Evolutionary conservation across 2,888 invertebrate species (phyloP), one percentile per base, ranked within the genome.

Genomic region (Cephus runcator): DNA sequence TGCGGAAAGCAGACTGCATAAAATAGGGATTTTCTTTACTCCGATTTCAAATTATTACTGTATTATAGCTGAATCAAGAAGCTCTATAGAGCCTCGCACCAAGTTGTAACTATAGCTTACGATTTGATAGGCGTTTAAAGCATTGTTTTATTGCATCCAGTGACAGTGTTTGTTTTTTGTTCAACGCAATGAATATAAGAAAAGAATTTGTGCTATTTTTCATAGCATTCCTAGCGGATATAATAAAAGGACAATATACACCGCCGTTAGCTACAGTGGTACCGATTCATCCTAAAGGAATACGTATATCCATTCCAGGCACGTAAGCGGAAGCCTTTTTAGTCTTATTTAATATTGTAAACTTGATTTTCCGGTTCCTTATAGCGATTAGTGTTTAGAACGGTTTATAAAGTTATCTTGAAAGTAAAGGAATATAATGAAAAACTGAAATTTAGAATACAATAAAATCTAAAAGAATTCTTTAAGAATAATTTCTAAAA

Each of bases 261-360:
- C 78, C 78, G 0, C 94, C 94, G 0, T 91, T 92, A 1, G 93
- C 94, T 0, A 93, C 92, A 78, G 90, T 95, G 1, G 94, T 94
- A 87, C 94, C 94, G 3, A 92, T 94, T 68, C 92, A 92, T 83
- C 95, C 95, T 0, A 93, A 90, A 87, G 95, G 95, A 78, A 87
- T 95, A 0, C 91, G 93, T 74, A 94, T 94, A 0, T 93, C 94
- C 0, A 93, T 95, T 71, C 94, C 94, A 87, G 93, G 95, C 94
- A 88, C 89, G 91, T 84, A 68, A 79, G 36, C 56, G 56, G 56
- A 23, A 56, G 23, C 23, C 56, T 81, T 69, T 77, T 40, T 36
- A 11, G 74, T 80, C 56, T 35, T 36, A 71, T 76, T 75, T 76
- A 11, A 23, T 31, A 69, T 35, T 69, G 36, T 36, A n/a, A 12